Evolutionary conservation across 2,888 invertebrate genomes (phyloP).

Genomic region (Aspidiotus destructor): DNA sequence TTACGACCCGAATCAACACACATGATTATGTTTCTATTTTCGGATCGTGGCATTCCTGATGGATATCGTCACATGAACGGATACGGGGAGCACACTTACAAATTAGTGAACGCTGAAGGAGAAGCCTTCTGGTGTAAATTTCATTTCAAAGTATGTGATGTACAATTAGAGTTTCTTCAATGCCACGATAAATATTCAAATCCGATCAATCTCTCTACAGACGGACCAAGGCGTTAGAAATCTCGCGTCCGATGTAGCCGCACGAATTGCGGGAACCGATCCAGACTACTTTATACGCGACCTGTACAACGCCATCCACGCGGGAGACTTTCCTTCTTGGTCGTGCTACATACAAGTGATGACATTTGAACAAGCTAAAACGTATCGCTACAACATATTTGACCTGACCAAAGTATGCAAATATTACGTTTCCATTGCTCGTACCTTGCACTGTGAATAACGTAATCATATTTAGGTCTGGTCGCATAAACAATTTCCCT

Average conservation of each 20-base stretch:
- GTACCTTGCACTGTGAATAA: conserved; percentile 8
- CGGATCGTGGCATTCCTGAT: conserved; percentile 88
- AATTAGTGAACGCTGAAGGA: conserved; percentile 64
- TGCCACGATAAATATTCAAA: not conserved
- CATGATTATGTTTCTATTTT: conserved; percentile 72
- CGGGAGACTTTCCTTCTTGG: conserved; percentile 65
- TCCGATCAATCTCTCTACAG: conserved; percentile 40
- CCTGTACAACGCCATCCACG: conserved; percentile 77
- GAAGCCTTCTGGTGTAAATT: conserved; percentile 80
- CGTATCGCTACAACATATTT: conserved; percentile 76
- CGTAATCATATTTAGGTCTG: conserved; percentile 2
- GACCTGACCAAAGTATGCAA: conserved; percentile 69
- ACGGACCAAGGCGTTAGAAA: conserved; percentile 84
- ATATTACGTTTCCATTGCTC: not conserved
- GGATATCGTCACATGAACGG: conserved; percentile 91
- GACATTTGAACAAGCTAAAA: conserved; percentile 77
- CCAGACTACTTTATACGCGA: conserved; percentile 85
- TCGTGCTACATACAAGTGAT: conserved; percentile 77
- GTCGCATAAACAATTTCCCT: conserved; percentile 45
- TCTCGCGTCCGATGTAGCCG: conserved; percentile 58
- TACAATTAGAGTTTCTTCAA: not conserved
- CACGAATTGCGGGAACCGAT: conserved; percentile 58
- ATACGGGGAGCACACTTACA: conserved; percentile 90
- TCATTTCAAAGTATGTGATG: conserved; percentile 60
- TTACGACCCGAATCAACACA: conserved; percentile 80